Percentiles rank a stretch among this genome's conserved stretches.
Conservation (phyloP, 2,113 vertebrate genomes). For the Panthera tigris region DNA sequence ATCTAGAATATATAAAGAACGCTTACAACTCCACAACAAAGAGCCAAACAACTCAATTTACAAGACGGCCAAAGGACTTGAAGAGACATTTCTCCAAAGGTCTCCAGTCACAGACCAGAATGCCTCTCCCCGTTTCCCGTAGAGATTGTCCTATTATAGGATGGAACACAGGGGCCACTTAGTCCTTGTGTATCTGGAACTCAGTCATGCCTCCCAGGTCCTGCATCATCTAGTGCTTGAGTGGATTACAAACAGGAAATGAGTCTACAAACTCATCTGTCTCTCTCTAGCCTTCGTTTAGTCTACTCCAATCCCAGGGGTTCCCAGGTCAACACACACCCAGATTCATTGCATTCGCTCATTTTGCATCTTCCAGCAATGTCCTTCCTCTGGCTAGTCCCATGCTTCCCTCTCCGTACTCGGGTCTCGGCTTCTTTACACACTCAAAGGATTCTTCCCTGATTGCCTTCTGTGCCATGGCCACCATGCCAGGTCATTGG, state of each 20-base stretch:
- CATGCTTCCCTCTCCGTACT: background rate
- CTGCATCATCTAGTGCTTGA: background rate
- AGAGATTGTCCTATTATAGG: background rate
- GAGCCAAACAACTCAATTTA: too few relatives aligned
- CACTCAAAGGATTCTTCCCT: background rate
- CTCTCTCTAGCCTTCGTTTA: background rate
- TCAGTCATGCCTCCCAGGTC: background rate
- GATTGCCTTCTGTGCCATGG: background rate
- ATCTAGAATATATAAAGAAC: too few relatives aligned
- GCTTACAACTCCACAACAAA: too few relatives aligned
- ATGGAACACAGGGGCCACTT: background rate
- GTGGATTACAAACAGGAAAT: background rate
- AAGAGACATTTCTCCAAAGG: too few relatives aligned
- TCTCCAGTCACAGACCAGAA: background rate
- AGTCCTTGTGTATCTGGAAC: background rate
- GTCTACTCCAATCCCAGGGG: too few relatives aligned
- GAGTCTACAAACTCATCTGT: too few relatives aligned
- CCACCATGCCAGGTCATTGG: background rate
- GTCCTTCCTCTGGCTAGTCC: background rate
- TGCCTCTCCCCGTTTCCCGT: background rate
- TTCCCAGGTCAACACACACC: background rate
- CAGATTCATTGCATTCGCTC: background rate
- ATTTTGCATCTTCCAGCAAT: background rate
- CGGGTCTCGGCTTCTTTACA: background rate
- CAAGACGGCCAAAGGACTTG: too few relatives aligned